Evolutionary conservation across 2,888 invertebrate genomes (phyloP), one percentile per base, ranked within the genome.

Genomic region (Masnerella sp.): DNA sequence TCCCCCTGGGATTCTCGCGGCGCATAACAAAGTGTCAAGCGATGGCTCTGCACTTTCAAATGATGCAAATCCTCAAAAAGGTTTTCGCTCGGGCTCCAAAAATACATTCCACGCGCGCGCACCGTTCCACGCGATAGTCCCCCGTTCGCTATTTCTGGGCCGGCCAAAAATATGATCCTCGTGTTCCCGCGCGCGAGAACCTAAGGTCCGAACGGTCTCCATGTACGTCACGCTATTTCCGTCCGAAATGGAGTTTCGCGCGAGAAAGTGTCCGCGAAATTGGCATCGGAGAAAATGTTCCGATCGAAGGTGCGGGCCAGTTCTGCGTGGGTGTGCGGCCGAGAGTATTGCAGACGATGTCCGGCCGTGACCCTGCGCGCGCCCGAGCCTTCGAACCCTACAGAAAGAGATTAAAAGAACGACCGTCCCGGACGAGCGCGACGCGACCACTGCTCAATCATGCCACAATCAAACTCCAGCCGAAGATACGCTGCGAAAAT

Each of bases 311-410:
- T 75, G 75, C 71, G 45, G 78, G 80, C 81, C 79, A 76, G 80
- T 79, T 78, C 78, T 81, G 81, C 78, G 82, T 82, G 83, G 82
- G 84, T 81, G 75, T 75, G 59, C 58, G 76, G 78, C 70, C 78
- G 75, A 77, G 81, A 81, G 79, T 80, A 81, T 78, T 80, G 82
- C 83, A 85, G 87, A 87, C 86, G 85, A 84, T 87, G 86, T 85
- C 85, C 87, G 86, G 85, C 87, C 87, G 77, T 87, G 87, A 87
- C 86, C 86, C 87, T 87, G 85, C 83, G 72, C 77, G 77, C 79
- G 79, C 74, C 73, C 74, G 80, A 79, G 79, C 75, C 79, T 80
- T 72, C 77, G 78, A 78, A 65, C 34, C 61, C 62, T 69, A 65
- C 64, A 58, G 64, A 75, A 73, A 74, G 77, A 72, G 75, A 76